phyloP scores from a whole-genome alignment of 2,888 invertebrate species.

The Xanthia icteritia region DNA sequence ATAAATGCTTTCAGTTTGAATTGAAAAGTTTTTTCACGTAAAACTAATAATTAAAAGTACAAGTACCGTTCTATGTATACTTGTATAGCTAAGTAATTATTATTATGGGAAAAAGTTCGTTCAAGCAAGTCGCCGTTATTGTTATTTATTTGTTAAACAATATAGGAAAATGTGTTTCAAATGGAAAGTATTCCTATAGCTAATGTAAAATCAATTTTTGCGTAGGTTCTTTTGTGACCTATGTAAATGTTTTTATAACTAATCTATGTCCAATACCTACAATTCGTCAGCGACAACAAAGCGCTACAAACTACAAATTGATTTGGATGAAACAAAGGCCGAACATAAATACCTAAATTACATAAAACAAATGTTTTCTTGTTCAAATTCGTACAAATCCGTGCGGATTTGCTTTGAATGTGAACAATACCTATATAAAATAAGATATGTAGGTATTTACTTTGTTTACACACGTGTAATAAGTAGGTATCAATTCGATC shows the following conservation, averaged over 20 bases:
- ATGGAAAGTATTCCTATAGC: too few relatives aligned
- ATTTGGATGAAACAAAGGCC: constrained; percentile 39
- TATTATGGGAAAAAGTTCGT: too few relatives aligned
- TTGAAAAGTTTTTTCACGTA: too few relatives aligned
- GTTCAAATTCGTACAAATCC: constrained; percentile 6
- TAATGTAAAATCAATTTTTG: too few relatives aligned
- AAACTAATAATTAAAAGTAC: neutral
- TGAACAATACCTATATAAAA: neutral
- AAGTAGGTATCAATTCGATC: neutral
- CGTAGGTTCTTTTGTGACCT: neutral
- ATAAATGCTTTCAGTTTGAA: too few relatives aligned
- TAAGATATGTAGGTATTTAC: neutral
- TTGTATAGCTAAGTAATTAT: neutral
- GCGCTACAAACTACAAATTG: constrained; percentile 24
- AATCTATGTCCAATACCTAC: neutral
- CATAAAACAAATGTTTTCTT: constrained; percentile 11
- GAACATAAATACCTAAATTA: neutral
- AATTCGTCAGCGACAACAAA: constrained; percentile 18
- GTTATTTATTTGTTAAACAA: too few relatives aligned
- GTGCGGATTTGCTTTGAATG: constrained; percentile 8
- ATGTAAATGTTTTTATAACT: neutral
- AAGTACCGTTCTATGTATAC: neutral
- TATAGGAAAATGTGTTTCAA: too few relatives aligned
- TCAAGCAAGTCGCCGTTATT: too few relatives aligned
- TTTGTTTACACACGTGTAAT: neutral